Percentiles rank a stretch among this genome's conserved stretches.
Evolutionary conservation across 1,140 invertebrate genomes (phyloP).

Genomic region (Papilio machaon): DNA sequence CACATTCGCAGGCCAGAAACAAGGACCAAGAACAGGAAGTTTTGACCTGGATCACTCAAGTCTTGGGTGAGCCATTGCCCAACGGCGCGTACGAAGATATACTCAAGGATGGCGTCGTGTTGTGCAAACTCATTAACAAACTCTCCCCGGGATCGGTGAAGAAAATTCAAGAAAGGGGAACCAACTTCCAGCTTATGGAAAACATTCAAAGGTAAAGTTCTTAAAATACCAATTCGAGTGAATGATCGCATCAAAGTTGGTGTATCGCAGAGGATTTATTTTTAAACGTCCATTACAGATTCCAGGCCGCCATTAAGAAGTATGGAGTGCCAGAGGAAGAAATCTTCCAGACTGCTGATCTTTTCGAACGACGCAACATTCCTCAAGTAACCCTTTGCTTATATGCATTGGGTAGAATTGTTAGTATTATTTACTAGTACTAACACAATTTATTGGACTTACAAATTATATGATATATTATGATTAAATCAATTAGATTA

Average conservation of each 20-base stretch:
- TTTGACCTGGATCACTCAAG: conserved; percentile 93
- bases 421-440: conserved; percentile 83
- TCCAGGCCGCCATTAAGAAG: conserved; percentile 95
- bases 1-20: conserved; percentile 88
- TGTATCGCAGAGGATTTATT: conserved; percentile 37
- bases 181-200: conserved; percentile 99
- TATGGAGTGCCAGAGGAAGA: conserved; percentile 98
- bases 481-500: not conserved
- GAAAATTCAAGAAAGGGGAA: conserved; percentile 97
- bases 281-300: conserved; percentile 82
- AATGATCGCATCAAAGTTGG: not conserved
- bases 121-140: conserved; percentile 98
- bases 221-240: not conserved
- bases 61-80: conserved; percentile 94
- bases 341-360: conserved; percentile 99
- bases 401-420: conserved; percentile 93
- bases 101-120: conserved; percentile 94
- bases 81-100: conserved; percentile 94
- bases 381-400: conserved; percentile 96
- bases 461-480: too few species aligned
- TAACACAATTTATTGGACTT: not conserved
- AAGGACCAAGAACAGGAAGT: conserved; percentile 96
- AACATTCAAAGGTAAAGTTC: conserved; percentile 91
- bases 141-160: conserved; percentile 96
- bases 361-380: conserved; percentile 98